These are phyloP conservation scores for Sus cebifrons DNA, from an alignment of 2,797 vertebrate genomes.

Conservation along the genomic window DNA sequence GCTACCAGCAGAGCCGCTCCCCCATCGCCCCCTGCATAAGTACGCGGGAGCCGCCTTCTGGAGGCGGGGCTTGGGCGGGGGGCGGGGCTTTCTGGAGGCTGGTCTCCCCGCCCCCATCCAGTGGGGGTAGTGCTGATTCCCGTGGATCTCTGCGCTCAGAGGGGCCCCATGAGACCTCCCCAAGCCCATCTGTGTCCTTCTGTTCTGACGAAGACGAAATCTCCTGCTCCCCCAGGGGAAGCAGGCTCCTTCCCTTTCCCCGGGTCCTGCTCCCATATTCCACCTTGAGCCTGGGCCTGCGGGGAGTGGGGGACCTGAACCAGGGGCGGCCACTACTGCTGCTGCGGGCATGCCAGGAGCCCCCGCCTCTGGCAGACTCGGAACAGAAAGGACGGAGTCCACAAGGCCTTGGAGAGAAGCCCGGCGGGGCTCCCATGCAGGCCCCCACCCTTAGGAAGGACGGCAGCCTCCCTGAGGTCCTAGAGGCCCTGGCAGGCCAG, in stretches of 20 bases:
- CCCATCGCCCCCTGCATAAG: conserved; percentile 99
- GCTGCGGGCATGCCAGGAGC: not conserved
- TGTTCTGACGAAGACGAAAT: not conserved
- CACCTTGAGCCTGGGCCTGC: not conserved
- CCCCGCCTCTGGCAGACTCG: not conserved
- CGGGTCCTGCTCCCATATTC: not conserved
- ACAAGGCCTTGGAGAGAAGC: not conserved
- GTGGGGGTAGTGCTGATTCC: fast-evolving
- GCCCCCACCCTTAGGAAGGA: not conserved
- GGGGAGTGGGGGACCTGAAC: not conserved
- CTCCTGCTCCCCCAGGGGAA: not conserved
- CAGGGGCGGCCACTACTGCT: not conserved
- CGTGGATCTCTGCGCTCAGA: fast-evolving
- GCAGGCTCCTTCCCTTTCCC: not conserved
- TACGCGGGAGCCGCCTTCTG: conserved; percentile 89
- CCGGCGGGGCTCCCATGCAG: not conserved
- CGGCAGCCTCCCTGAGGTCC: no score
- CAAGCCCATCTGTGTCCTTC: not conserved
- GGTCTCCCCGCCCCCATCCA: not conserved
- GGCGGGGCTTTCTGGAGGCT: not conserved
- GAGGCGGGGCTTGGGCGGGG: not conserved
- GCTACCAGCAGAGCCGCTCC: conserved; percentile 99
- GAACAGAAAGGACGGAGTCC: not conserved
- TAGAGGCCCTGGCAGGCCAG: not conserved
- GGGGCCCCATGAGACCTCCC: not conserved